These are phyloP conservation scores for Deroptyus accipitrinus DNA, from an alignment of 2,113 vertebrate genomes.

Conservation along the genomic window DNA sequence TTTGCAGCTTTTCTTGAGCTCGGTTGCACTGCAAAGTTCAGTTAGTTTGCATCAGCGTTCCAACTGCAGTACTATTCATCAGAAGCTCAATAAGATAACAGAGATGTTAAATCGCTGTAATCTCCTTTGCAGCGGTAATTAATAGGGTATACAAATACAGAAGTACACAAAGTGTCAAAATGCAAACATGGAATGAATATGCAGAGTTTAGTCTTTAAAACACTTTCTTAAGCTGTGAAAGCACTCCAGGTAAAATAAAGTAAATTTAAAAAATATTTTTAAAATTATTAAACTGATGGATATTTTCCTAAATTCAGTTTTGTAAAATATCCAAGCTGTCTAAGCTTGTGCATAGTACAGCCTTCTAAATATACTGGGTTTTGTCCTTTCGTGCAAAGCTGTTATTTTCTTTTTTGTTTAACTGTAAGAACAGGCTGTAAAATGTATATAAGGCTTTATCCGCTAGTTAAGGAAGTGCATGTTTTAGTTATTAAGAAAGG, in stretches of 20 bases:
- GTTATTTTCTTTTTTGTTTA: neutral
- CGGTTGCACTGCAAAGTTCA: neutral
- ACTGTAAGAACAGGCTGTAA: neutral
- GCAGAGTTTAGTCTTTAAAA: neutral
- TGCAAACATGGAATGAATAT: neutral
- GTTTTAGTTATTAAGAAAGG: too few species aligned
- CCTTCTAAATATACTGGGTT: neutral
- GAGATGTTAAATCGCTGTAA: neutral
- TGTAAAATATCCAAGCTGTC: too few species aligned
- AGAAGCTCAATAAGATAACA: accelerated
- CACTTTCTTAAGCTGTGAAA: neutral
- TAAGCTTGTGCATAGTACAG: neutral
- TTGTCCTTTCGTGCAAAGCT: neutral
- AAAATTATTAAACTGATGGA: neutral
- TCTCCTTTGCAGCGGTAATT: neutral
- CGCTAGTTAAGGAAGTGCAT: too few species aligned
- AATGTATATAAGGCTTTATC: accelerated
- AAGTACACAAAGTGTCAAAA: neutral
- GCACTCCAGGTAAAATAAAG: neutral
- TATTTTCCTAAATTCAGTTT: neutral
- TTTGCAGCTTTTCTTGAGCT: neutral
- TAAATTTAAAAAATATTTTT: neutral
- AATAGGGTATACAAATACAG: neutral
- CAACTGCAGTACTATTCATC: neutral
- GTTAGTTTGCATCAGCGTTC: neutral